These are phyloP conservation scores for Nyctereutes procyonoides DNA, from an alignment of 2,113 vertebrate species.

Conservation along the genomic window DNA sequence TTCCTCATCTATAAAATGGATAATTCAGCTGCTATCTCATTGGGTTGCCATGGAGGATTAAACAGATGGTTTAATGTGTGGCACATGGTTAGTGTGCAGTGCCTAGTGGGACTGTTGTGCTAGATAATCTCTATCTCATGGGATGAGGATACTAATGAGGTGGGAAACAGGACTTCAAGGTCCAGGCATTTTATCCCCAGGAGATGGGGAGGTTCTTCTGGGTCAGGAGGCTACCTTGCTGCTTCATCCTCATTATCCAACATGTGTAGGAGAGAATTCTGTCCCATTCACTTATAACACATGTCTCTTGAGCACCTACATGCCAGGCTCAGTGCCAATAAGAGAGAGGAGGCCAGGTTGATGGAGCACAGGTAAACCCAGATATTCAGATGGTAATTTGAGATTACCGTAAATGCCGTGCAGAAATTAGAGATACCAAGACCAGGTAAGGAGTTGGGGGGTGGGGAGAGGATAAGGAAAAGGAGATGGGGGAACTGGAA, in stretches of 20 bases:
- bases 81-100: not conserved
- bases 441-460: not conserved
- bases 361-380: not conserved
- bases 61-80: not conserved
- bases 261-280: not conserved
- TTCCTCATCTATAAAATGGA: not conserved
- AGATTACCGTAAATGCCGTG: not conserved
- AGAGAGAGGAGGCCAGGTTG: not conserved
- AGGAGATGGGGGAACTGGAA: not conserved
- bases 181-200: not conserved
- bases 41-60: not conserved
- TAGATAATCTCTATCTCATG: not conserved
- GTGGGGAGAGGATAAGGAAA: not conserved
- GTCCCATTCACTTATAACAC: not conserved
- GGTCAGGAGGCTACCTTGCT: not conserved
- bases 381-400: not conserved
- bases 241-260: not conserved
- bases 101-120: not conserved
- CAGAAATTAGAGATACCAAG: not conserved
- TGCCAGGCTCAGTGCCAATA: not conserved
- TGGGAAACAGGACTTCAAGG: not conserved
- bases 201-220: not conserved
- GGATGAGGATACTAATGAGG: not conserved
- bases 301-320: not conserved
- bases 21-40: not conserved